Evolutionary conservation across 2,888 invertebrate genomes (phyloP).

Genomic region (Diaphora mendica): DNA sequence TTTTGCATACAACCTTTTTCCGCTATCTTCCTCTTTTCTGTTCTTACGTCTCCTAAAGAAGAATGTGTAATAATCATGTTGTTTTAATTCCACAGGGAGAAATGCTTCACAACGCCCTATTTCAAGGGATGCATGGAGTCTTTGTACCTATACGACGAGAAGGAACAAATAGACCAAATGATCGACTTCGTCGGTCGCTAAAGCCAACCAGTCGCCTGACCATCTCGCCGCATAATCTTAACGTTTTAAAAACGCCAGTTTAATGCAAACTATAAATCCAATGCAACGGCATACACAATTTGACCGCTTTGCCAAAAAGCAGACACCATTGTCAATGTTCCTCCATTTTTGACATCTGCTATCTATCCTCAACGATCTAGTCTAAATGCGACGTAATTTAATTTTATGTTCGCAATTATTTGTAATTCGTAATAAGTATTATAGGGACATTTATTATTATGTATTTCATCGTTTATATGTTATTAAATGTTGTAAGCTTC

Average conservation of each 20-base stretch:
- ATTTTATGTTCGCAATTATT: constrained; percentile 82
- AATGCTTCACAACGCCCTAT: constrained; percentile 92
- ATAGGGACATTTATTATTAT: constrained; percentile 75
- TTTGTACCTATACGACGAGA: constrained; percentile 91
- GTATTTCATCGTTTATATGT: constrained; percentile 72
- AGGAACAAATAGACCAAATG: constrained; percentile 92
- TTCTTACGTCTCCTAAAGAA: not conserved
- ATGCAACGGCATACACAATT: constrained; percentile 64
- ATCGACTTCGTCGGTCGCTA: constrained; percentile 91
- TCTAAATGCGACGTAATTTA: constrained; percentile 80
- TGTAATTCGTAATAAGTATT: constrained; percentile 63
- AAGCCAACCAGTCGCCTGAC: constrained; percentile 68
- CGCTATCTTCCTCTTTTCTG: not conserved
- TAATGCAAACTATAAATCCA: constrained; percentile 51
- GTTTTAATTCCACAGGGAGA: constrained; percentile 86
- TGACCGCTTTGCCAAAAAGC: constrained; percentile 74
- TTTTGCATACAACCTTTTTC: not conserved
- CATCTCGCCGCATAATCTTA: constrained; percentile 60
- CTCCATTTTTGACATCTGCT: constrained; percentile 80
- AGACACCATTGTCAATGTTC: constrained; percentile 73
- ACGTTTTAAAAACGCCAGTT: constrained; percentile 61
- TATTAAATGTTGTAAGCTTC: constrained; percentile 81
- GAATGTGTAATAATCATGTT: not conserved
- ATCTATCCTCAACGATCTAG: constrained; percentile 86
- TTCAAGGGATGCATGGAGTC: constrained; percentile 94